Percentiles rank a stretch among this genome's conserved stretches.
Evolutionary conservation across 2,888 invertebrate species (phyloP).

Genomic region (Acrocyrtus sp.): DNA sequence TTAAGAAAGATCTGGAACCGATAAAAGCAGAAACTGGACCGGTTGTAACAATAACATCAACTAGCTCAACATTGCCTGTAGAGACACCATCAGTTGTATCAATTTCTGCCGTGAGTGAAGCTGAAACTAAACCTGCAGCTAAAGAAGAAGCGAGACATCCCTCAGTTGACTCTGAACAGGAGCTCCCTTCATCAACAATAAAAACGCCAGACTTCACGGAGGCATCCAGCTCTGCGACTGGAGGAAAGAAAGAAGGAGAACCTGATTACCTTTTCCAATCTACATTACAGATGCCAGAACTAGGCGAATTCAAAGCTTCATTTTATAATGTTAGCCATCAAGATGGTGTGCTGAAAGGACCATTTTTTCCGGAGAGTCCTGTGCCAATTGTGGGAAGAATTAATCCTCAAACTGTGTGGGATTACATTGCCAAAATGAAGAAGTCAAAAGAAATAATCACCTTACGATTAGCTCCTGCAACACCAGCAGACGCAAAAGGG

Average conservation of each 20-base stretch:
- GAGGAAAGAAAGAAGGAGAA: constrained; percentile 34
- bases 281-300: constrained; percentile 59
- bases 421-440: constrained; percentile 91
- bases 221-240: constrained; percentile 28
- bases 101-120: neutral
- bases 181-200: constrained; percentile 62
- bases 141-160: constrained; percentile 24
- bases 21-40: neutral
- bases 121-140: too few species aligned
- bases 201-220: constrained; percentile 62
- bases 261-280: constrained; percentile 47
- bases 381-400: constrained; percentile 86
- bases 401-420: constrained; percentile 88
- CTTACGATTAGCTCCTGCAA: constrained; percentile 81
- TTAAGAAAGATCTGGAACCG: too few species aligned
- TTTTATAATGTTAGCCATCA: constrained; percentile 58
- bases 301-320: constrained; percentile 58
- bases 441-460: constrained; percentile 89
- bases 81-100: neutral
- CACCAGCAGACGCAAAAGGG: constrained; percentile 84
- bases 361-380: constrained; percentile 58
- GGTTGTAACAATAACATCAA: constrained; percentile 1
- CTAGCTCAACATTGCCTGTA: neutral
- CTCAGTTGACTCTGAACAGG: constrained; percentile 60
- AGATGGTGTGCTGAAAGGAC: constrained; percentile 50